Evolutionary conservation across 2,797 vertebrate genomes (phyloP), one percentile per base, ranked within the genome.

Genomic region (Salarias fasciatus): DNA sequence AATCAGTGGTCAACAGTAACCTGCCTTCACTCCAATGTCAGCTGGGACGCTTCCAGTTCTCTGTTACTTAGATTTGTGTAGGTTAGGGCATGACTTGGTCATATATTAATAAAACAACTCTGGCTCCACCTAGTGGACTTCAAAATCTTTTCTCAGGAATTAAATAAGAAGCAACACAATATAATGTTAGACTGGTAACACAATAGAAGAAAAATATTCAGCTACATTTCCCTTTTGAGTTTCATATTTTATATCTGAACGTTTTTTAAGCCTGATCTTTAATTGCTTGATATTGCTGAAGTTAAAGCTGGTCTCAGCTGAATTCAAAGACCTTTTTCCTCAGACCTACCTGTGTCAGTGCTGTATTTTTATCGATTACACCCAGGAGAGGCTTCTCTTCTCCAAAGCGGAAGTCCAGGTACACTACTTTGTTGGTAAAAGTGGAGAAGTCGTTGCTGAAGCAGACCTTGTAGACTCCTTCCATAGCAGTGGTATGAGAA

Each of bases 371-470:
- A 14, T 67, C 90, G 92, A 94, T 93, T 63, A 85, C 83, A 0
- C 93, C 88, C 35, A 95, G 83, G 15, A 96, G 91, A 0, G 94
- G 93, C 0, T 83, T 78, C 64, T 96, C 94, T 0, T 94, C 90
- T n/a, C 94, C 95, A 3, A 92, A 79, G 50, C 94, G 92, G 54
- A 97, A 94, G 64, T 96, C 94, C 33, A 98, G 91, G 83, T 95
- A 97, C 64, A 98, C 73, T 0, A 80, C 94, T 88, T 98, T 98
- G 59, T 96, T 93, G 13, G 95, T 93, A 69, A 96, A 96, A 1
- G 95, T 95, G 66, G 96, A 97, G 82, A 98, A 97, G 77, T 96
- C 95, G 0, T 97, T 98, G 89, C 95, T 94, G 72, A 98, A 97
- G 90, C 96, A 97, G 66, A 97, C 93, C 59, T 88, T 91, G 87